Evolutionary conservation across 2,113 vertebrate species (phyloP), one percentile per base, ranked within the genome.

Genomic region (Notarius lentiginosus): DNA sequence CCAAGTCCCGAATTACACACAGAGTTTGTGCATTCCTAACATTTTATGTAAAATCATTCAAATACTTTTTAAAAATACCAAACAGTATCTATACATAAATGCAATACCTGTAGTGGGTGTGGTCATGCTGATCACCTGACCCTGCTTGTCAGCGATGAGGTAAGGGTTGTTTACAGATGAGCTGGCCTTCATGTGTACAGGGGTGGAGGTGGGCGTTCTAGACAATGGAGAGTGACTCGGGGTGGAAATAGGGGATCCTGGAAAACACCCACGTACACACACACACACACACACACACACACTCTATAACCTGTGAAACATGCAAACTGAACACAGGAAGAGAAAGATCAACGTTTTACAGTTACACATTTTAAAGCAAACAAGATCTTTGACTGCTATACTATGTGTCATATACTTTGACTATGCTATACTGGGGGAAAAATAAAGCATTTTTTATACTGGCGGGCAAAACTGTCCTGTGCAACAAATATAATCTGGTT

Each of bases 241-340:
- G 79, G 98, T 98, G 89, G 98, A 99, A 94, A 99, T 97, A 87
- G 98, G 98, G 90, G 98, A 99, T 84, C 98, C 98, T 99, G 95
- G 77, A 90, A 83, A 58, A 79, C 76, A 53, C 12, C 47, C 63
- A 86, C 83, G 79, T 2, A 80, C 9, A 84, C 22, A 6, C 3
- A 70, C 18, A 77, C 5, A 83, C 47, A 82, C 63, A 66, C 10
- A 49, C 53, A 56, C 4, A 0, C 41, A 41, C 58, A 80, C 7
- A 47, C 14, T 56, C 41, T 82, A n/a, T 49, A 47, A 82, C 22
- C 22, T 15, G 24, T 75, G 47, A 49, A 53, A n/a, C 24, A 49
- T 0, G 4, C 72, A 24, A 75, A 75, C 9, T 49, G 10, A 75
- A 22, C 17, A 47, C 8, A 49, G 72, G 7, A 47, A 49, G 15